phyloP scores from a whole-genome alignment of 2,113 vertebrate species.

The Corythoichthys haematopterus region DNA sequence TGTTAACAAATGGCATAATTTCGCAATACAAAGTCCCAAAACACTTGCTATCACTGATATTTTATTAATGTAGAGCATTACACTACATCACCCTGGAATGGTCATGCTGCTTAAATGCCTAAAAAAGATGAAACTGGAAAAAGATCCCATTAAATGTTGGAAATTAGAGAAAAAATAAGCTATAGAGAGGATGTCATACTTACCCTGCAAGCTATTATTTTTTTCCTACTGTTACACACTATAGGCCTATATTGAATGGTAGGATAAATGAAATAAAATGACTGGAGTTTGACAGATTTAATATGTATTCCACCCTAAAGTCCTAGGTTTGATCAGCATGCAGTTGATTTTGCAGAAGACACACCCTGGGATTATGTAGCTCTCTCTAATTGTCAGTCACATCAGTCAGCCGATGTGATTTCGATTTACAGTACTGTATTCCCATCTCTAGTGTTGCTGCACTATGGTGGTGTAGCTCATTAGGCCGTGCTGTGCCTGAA shows the following conservation, averaged over 20 bases:
- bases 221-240: neutral
- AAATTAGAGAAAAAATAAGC: neutral
- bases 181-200: neutral
- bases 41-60: neutral
- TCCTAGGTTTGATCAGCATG: neutral
- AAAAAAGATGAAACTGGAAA: constrained; percentile 1
- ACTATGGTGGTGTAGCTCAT: constrained; percentile 27
- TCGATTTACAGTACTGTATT: neutral
- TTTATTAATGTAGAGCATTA: neutral
- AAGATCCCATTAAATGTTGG: neutral
- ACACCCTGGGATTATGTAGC: constrained; percentile 6
- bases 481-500: constrained; percentile 22
- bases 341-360: constrained; percentile 12
- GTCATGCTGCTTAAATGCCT: neutral
- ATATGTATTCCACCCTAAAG: neutral
- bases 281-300: neutral
- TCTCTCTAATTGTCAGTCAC: constrained; percentile 39
- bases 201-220: neutral
- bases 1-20: neutral
- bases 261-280: no score
- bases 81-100: neutral
- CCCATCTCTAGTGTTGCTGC: constrained; percentile 32
- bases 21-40: neutral
- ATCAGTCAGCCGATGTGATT: constrained; percentile 12
- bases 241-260: neutral